Evolutionary conservation across 30 jellyfish, hydroid and myxozoan species (phyloP).

Genomic region (Aurelia sp.): DNA sequence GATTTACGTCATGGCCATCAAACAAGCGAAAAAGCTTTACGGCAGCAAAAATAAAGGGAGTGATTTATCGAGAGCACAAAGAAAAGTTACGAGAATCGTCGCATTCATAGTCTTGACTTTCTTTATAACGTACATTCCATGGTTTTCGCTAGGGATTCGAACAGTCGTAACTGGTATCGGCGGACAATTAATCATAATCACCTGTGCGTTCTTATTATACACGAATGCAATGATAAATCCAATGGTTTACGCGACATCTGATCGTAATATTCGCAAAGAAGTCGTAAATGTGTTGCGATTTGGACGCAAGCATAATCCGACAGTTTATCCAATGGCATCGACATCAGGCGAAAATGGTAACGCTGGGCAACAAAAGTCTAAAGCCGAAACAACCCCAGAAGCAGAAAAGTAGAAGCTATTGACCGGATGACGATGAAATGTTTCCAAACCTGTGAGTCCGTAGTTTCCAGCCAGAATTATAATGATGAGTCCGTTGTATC

Average conservation of each 20-base stretch:
- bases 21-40: constrained; percentile 23
- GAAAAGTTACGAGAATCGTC: constrained; percentile 51
- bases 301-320: no score
- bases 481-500: no score
- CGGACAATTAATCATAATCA: constrained; percentile 34
- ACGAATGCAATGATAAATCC: constrained; percentile 58
- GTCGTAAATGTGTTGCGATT: constrained; percentile 24
- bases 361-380: no score
- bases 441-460: no score
- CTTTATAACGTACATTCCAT: constrained; percentile 65
- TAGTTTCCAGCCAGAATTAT: no score
- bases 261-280: constrained; percentile 36
- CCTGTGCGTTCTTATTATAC: constrained; percentile 35
- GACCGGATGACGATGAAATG: no score
- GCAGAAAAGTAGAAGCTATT: no score
- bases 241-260: constrained; percentile 53
- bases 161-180: constrained; percentile 58
- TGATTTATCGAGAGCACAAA: constrained; percentile 35
- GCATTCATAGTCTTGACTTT: constrained; percentile 42
- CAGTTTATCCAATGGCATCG: no score
- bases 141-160: constrained; percentile 64
- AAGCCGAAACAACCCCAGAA: no score
- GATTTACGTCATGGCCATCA: constrained; percentile 39
- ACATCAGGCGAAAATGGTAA: no score
- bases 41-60: not conserved